Percentiles rank a stretch among this genome's conserved stretches.
Evolutionary conservation across 2,797 vertebrate genomes (phyloP).

Genomic region (Peromyscus eremicus): DNA sequence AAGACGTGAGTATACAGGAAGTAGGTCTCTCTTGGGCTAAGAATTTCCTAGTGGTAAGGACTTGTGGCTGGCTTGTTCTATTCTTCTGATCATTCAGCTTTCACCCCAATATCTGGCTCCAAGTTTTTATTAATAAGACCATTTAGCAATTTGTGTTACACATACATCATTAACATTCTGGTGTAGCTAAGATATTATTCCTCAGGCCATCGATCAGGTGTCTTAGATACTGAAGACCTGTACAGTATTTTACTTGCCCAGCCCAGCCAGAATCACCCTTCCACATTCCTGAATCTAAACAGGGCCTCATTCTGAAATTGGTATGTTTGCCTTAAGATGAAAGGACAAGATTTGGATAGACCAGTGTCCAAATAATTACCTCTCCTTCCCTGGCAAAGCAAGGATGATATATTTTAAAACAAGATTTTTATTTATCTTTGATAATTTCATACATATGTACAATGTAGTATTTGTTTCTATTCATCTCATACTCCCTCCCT

Average conservation of each 20-base stretch:
- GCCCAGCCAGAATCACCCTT: slow-evolving; percentile 68
- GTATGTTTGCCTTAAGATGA: slow-evolving; percentile 65
- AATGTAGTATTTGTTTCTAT: not conserved
- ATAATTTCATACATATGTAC: not conserved
- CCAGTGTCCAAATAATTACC: not conserved
- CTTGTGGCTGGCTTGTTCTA: too few relatives aligned
- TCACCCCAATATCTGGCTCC: too few relatives aligned
- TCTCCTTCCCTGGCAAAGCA: not conserved
- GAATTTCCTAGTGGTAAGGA: too few relatives aligned
- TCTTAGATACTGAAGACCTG: slow-evolving; percentile 57
- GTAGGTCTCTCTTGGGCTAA: too few relatives aligned
- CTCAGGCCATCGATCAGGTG: slow-evolving; percentile 33
- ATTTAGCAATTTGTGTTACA: too few relatives aligned
- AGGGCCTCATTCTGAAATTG: slow-evolving; percentile 74
- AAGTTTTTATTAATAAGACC: too few relatives aligned
- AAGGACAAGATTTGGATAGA: slow-evolving; percentile 43
- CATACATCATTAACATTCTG: not conserved
- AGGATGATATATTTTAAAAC: not conserved
- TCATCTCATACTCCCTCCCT: not conserved
- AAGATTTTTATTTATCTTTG: not conserved
- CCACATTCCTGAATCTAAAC: slow-evolving; percentile 65
- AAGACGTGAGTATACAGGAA: too few relatives aligned
- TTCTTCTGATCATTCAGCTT: too few relatives aligned
- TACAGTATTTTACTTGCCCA: slow-evolving; percentile 28
- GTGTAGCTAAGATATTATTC: slow-evolving; percentile 28